A percentile compares a stretch with the other conserved stretches of the same genome.
Evolutionary conservation across 2,113 vertebrate species (phyloP).

Genomic region (Tragelaphus scriptus): DNA sequence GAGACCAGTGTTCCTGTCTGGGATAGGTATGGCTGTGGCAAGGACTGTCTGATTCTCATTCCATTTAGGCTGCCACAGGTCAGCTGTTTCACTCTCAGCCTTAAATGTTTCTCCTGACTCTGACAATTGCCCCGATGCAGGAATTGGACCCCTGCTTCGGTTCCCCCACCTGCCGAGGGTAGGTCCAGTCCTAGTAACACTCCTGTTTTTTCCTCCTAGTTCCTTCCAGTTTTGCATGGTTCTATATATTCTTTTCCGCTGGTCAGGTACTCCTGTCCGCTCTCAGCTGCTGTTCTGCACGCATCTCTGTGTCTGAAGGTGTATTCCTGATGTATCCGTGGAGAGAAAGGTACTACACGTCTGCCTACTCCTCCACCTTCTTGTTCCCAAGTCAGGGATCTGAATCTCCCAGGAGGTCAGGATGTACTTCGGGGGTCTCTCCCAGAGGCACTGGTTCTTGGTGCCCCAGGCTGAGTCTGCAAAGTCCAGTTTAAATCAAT

Average conservation of each 20-base stretch:
- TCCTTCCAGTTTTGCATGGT: not conserved
- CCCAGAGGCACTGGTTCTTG: not conserved
- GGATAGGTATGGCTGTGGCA: not conserved
- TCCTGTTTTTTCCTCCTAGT: not conserved
- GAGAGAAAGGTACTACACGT: not conserved
- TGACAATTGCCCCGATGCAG: fast-evolving
- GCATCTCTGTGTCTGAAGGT: not conserved
- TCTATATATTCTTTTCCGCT: not conserved
- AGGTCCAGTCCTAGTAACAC: not conserved
- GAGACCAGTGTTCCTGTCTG: not conserved
- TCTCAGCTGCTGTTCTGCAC: not conserved
- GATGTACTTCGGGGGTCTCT: not conserved
- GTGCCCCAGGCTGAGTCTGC: not conserved
- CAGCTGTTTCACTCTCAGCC: not conserved
- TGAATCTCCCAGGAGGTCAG: not conserved
- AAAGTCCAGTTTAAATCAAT: not conserved
- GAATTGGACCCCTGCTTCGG: not conserved
- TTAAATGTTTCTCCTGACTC: not conserved
- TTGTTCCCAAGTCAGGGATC: not conserved
- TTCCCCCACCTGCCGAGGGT: fast-evolving
- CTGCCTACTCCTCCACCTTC: not conserved
- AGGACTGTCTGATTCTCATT: not conserved
- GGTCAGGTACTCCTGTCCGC: not conserved
- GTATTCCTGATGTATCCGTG: not conserved
- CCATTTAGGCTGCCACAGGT: not conserved